Conservation (phyloP, 2,797 vertebrate species). For the Muraenolepis orangiensis region DNA sequence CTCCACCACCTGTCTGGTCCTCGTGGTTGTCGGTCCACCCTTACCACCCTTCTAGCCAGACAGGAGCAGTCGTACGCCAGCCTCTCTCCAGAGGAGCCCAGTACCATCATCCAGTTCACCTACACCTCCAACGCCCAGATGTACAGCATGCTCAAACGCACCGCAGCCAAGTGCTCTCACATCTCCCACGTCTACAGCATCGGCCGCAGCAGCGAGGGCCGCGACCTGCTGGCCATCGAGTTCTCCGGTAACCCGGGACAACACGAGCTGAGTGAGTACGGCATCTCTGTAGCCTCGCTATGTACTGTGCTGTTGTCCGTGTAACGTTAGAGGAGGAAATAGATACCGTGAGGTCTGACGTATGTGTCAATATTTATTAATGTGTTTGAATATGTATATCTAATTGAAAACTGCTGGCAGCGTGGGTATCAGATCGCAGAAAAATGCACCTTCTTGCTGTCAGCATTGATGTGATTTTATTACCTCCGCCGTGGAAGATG, state of each 20-base stretch:
- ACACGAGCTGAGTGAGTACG: constrained; percentile 86
- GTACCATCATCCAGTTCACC: constrained; percentile 84
- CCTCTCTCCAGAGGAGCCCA: constrained; percentile 72
- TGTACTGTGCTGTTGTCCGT: not conserved
- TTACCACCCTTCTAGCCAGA: constrained; percentile 70
- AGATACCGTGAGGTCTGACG: too few species aligned
- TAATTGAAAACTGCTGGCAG: not conserved
- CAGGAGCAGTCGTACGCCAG: constrained; percentile 65
- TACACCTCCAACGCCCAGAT: constrained; percentile 88
- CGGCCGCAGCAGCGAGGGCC: constrained; percentile 89
- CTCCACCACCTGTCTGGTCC: not conserved
- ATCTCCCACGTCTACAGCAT: constrained; percentile 91
- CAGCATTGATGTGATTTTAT: too few species aligned
- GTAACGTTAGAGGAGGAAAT: too few species aligned
- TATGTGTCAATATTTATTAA: not conserved
- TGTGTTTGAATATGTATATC: not conserved
- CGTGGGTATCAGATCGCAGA: not conserved
- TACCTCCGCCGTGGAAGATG: too few species aligned
- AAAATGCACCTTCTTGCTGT: too few species aligned
- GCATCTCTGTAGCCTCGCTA: not conserved
- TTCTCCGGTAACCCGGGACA: constrained; percentile 88
- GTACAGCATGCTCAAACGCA: constrained; percentile 84
- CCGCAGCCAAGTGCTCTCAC: constrained; percentile 82
- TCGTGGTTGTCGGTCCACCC: too few species aligned
- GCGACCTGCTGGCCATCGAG: constrained; percentile 91